Evolutionary conservation across 2,888 invertebrate species (phyloP).

Genomic region (Adelognathus sp.): DNA sequence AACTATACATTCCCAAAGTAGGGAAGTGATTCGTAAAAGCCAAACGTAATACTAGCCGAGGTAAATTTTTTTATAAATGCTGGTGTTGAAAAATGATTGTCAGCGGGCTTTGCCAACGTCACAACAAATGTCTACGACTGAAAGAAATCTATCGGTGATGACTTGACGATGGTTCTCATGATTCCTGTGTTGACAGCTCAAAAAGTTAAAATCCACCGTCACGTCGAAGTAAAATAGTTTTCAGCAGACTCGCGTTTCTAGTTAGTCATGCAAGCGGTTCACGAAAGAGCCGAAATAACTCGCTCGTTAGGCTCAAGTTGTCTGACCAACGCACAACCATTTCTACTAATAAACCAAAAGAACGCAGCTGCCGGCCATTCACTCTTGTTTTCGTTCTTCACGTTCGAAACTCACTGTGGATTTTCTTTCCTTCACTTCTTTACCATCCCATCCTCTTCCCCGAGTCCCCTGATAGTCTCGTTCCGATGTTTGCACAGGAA

Average conservation of each 20-base stretch:
- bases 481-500: no score
- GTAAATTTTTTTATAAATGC: no score
- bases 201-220: background rate
- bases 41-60: no score
- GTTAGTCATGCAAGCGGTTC: slow-evolving; percentile 40
- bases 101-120: no score
- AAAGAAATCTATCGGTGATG: background rate
- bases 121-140: background rate
- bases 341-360: slow-evolving; percentile 28
- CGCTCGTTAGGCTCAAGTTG: slow-evolving; percentile 1
- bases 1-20: no score
- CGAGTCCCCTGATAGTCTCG: background rate
- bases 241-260: slow-evolving; percentile 36
- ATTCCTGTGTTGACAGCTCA: slow-evolving; percentile 5
- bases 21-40: no score
- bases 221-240: slow-evolving; percentile 38
- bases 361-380: background rate
- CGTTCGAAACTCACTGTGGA: background rate
- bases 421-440: background rate
- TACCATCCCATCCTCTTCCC: background rate
- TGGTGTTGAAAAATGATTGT: no score
- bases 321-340: slow-evolving; percentile 22
- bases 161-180: background rate
- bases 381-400: background rate
- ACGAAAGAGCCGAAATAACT: slow-evolving; percentile 45